phyloP scores from a whole-genome alignment of 1,140 invertebrate species.

The Holcopasites calliopsidis region DNA sequence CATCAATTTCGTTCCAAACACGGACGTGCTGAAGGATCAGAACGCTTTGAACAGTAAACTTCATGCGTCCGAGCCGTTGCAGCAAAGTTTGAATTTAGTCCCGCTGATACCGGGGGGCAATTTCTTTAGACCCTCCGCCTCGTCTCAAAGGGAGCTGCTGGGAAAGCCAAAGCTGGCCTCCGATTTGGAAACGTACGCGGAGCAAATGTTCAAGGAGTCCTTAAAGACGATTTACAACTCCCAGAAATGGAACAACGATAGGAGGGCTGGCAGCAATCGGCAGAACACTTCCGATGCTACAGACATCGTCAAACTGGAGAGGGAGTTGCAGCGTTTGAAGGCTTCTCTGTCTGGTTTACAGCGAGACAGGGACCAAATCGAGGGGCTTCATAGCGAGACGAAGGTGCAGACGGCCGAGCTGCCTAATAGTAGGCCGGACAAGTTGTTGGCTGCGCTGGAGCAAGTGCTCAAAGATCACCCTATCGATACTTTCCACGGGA shows the following conservation, averaged over 20 bases:
- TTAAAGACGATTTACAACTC: constrained; percentile 76
- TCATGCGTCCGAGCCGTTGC: constrained; percentile 50
- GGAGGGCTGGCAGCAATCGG: constrained; percentile 48
- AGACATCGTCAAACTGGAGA: constrained; percentile 67
- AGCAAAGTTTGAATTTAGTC: constrained; percentile 70
- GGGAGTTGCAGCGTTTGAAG: constrained; percentile 70
- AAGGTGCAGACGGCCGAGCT: constrained; percentile 66
- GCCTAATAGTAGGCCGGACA: constrained; percentile 61
- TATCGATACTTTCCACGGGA: constrained; percentile 50
- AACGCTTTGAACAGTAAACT: constrained; percentile 70
- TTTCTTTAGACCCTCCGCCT: constrained; percentile 69
- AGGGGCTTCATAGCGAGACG: constrained; percentile 73
- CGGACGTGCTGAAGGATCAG: constrained; percentile 73
- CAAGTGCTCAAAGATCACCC: constrained; percentile 65
- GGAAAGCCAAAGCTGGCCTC: constrained; percentile 70
- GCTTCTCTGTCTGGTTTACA: constrained; percentile 59
- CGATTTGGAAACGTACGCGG: constrained; percentile 74
- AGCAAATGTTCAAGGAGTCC: constrained; percentile 78
- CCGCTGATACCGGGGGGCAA: constrained; percentile 72
- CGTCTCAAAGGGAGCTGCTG: constrained; percentile 59
- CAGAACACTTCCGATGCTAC: constrained; percentile 61
- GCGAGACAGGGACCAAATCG: constrained; percentile 63
- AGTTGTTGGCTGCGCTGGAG: constrained; percentile 67
- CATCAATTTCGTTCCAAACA: constrained; percentile 75
- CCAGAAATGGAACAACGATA: constrained; percentile 77